Conservation (phyloP, 2,797 vertebrate genomes). For the Toxotes lorentzi region DNA sequence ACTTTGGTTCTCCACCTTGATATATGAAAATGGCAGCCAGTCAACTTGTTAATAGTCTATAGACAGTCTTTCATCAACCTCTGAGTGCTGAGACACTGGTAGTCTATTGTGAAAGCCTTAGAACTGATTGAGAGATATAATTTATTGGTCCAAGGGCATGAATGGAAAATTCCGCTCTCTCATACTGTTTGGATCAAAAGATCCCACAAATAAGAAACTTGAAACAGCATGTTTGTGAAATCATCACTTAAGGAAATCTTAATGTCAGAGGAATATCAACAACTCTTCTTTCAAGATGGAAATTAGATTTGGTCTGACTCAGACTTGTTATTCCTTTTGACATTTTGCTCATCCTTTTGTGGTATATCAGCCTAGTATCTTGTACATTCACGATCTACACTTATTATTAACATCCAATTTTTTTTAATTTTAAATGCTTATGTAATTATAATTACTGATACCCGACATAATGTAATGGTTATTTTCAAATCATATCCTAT, state of each 20-base stretch:
- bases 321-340: conserved; percentile 38
- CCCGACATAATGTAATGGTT: neutral
- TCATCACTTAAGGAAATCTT: conserved; percentile 60
- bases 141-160: conserved; percentile 56
- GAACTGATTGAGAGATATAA: conserved; percentile 59
- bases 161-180: conserved; percentile 29
- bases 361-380: neutral
- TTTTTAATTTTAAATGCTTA: neutral
- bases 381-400: neutral
- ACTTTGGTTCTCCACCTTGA: conserved; percentile 50
- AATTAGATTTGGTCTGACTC: conserved; percentile 45
- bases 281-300: conserved; percentile 38
- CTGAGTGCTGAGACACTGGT: conserved; percentile 35
- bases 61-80: conserved; percentile 27
- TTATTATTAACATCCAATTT: neutral
- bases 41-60: conserved; percentile 62
- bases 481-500: neutral
- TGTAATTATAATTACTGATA: neutral
- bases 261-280: conserved; percentile 60
- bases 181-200: conserved; percentile 56
- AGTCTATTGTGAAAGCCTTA: conserved; percentile 55
- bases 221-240: conserved; percentile 55
- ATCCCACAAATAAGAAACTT: conserved; percentile 39
- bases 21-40: conserved; percentile 62
- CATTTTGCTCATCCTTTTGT: conserved; percentile 39